A percentile compares a stretch with the other conserved stretches of the same genome.
Evolutionary conservation across 2,888 invertebrate genomes (phyloP).

Genomic region (Dynastes maya): DNA sequence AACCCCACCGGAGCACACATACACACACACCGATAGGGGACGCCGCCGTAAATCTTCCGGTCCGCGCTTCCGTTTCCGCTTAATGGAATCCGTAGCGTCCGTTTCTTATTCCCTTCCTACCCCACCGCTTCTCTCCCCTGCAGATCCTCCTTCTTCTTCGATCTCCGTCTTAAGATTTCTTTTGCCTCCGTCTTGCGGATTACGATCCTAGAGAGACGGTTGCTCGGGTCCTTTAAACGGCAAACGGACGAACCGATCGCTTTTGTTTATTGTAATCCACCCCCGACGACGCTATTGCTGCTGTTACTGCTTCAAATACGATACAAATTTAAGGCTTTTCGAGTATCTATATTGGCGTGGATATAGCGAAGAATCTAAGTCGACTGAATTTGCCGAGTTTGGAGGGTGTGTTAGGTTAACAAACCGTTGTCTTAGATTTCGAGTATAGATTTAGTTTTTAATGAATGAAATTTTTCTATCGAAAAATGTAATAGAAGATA

Average conservation of each 20-base stretch:
- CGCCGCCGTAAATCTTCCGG: conserved; percentile 54
- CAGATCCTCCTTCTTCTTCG: background rate
- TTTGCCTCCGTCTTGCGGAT: conserved; percentile 4
- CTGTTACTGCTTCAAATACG: background rate
- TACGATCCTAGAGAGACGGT: background rate
- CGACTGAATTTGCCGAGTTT: no score
- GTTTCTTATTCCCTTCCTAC: conserved; percentile 17
- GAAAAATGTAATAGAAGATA: no score
- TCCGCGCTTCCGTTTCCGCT: conserved; percentile 49
- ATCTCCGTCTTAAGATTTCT: conserved; percentile 22
- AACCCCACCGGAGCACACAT: conserved; percentile 43
- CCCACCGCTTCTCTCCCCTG: background rate
- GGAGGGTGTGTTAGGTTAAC: no score
- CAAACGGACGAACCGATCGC: conserved; percentile 8
- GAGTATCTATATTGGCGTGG: background rate
- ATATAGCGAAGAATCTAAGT: no score
- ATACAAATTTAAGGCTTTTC: background rate
- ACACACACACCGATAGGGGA: conserved; percentile 35
- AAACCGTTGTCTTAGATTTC: no score
- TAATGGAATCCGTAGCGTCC: conserved; percentile 49
- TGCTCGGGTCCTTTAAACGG: background rate
- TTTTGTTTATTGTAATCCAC: conserved; percentile 37
- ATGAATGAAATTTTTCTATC: no score
- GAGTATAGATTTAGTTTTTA: no score
- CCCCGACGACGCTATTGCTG: background rate